Percentiles rank a stretch among this genome's conserved stretches.
Evolutionary conservation across 2,888 invertebrate species (phyloP).

Genomic region (Athrips mouffetella): DNA sequence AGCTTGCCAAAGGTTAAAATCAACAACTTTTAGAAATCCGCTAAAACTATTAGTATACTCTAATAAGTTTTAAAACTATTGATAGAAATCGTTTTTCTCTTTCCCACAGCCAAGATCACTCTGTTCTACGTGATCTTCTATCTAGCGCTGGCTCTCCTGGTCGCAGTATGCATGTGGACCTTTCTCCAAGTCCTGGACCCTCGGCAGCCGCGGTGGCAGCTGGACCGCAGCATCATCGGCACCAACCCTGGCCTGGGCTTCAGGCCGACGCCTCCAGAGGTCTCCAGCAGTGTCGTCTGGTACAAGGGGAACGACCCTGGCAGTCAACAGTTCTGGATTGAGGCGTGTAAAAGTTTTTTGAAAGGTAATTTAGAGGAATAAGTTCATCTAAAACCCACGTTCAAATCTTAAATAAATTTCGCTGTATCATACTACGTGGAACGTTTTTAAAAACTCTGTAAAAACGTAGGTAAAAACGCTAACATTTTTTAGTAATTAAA

Average conservation of each 20-base stretch:
- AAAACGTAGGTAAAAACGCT: too few relatives aligned
- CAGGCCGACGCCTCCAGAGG: constrained; percentile 92
- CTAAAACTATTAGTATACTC: too few relatives aligned
- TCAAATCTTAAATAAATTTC: too few relatives aligned
- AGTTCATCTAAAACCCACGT: too few relatives aligned
- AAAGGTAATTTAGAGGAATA: constrained; percentile 84
- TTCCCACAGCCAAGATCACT: constrained; percentile 91
- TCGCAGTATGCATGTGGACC: constrained; percentile 95
- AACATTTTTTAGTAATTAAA: too few relatives aligned
- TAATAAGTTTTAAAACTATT: too few relatives aligned
- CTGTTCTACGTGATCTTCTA: constrained; percentile 98
- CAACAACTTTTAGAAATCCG: too few relatives aligned
- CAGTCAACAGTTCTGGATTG: constrained; percentile 88
- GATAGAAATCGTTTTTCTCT: too few relatives aligned
- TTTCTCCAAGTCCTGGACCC: constrained; percentile 94
- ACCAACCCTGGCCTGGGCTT: constrained; percentile 98
- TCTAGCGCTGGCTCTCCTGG: constrained; percentile 92
- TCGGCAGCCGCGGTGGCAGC: constrained; percentile 93
- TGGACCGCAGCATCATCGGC: constrained; percentile 92
- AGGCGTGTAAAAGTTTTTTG: constrained; percentile 85
- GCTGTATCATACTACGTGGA: too few relatives aligned
- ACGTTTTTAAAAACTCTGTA: too few relatives aligned
- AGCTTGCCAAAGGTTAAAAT: too few relatives aligned
- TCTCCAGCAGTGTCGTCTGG: constrained; percentile 97
- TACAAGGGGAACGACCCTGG: constrained; percentile 89